These are phyloP conservation scores for Zonotrichia leucophrys DNA, from an alignment of 2,113 vertebrate genomes.

Conservation along the genomic window DNA sequence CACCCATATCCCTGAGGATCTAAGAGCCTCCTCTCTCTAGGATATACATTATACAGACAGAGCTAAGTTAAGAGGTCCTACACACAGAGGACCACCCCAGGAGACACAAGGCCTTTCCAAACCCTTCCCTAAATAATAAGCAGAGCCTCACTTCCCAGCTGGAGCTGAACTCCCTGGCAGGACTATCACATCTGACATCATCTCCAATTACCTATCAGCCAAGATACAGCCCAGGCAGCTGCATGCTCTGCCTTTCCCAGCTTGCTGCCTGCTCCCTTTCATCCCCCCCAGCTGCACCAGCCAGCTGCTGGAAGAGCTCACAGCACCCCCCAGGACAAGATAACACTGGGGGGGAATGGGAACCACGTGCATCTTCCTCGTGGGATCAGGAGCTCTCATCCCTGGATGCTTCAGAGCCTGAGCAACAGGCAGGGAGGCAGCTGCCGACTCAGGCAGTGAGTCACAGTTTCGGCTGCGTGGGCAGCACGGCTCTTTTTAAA, in stretches of 20 bases:
- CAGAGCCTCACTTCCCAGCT: constrained; percentile 15
- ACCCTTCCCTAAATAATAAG: neutral
- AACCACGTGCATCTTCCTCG: neutral
- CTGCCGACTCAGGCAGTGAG: constrained; percentile 12
- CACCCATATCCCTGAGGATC: neutral
- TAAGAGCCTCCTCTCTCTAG: neutral
- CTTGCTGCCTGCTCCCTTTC: neutral
- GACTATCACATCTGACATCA: constrained; percentile 1
- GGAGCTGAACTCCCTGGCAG: constrained; percentile 22
- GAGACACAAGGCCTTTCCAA: neutral
- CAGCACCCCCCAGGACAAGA: neutral
- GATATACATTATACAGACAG: neutral
- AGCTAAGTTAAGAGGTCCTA: neutral
- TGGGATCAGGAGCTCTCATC: neutral
- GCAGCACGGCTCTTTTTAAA: constrained; percentile 24
- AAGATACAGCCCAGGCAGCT: constrained; percentile 37
- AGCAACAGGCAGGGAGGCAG: constrained; percentile 14
- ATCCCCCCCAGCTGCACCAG: neutral
- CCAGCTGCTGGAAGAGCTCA: neutral
- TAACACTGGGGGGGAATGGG: neutral
- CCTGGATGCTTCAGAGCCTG: neutral
- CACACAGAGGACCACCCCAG: constrained; percentile 15
- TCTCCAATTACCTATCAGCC: constrained; percentile 51
- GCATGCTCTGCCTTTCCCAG: constrained; percentile 1
- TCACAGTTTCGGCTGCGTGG: constrained; percentile 60